A percentile compares a stretch with the other conserved stretches of the same genome.
Evolutionary conservation across 2,888 invertebrate genomes (phyloP).

Genomic region (Loripinus fragilis): DNA sequence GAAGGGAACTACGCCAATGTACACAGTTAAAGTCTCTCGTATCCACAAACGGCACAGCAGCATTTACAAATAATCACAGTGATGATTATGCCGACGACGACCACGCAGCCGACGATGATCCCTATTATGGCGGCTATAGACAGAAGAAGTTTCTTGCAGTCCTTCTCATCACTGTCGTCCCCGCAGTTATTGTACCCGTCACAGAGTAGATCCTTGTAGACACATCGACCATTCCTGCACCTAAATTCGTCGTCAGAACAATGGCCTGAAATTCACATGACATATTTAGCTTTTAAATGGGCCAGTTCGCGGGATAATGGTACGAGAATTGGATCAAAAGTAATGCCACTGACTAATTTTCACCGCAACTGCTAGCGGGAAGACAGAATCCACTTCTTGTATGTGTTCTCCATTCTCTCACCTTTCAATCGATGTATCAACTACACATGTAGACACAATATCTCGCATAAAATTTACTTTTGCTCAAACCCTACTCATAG

Average conservation of each 20-base stretch:
- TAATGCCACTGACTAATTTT: no score
- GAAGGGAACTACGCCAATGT: no score
- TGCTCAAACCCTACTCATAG: no score
- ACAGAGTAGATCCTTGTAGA: constrained; percentile 37
- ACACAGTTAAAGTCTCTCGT: constrained; percentile 31
- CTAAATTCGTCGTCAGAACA: constrained; percentile 50
- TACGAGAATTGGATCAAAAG: no score
- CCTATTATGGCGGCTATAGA: constrained; percentile 52
- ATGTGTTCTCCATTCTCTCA: no score
- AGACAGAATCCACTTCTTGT: no score
- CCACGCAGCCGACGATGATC: constrained; percentile 48
- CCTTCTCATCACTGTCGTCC: constrained; percentile 52
- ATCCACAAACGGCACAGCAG: constrained; percentile 38
- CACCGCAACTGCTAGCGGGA: no score
- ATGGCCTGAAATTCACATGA: constrained; percentile 37
- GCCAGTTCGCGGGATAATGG: no score
- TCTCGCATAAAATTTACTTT: no score
- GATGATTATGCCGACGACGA: constrained; percentile 40
- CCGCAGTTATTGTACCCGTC: constrained; percentile 58
- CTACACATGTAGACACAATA: no score
- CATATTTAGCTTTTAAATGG: no score
- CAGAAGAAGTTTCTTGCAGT: constrained; percentile 27
- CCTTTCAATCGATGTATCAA: no score
- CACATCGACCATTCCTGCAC: constrained; percentile 43
- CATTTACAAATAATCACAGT: constrained; percentile 33